phyloP scores from a whole-genome alignment of 53 echinoderm and acorn worm species.

The Holothuria scabra region DNA sequence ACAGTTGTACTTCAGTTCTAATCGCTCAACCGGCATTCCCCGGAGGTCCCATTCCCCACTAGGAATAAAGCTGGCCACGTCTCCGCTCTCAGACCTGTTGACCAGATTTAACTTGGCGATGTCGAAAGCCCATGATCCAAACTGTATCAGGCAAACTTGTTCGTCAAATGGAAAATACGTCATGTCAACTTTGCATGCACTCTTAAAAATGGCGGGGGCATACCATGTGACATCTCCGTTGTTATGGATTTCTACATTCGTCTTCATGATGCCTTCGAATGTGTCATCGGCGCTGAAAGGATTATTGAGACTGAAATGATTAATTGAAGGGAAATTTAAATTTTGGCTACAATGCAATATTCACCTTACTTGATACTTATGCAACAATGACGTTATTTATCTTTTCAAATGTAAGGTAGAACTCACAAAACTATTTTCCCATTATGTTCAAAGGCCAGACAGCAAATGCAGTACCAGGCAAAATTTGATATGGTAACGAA shows the following conservation, averaged over 20 bases:
- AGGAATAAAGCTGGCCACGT: conserved; percentile 66
- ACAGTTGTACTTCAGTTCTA: conserved; percentile 63
- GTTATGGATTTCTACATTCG: conserved; percentile 74
- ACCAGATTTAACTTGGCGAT: conserved; percentile 72
- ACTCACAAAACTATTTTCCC: too few species aligned
- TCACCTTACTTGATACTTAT: background rate
- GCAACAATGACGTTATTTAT: background rate
- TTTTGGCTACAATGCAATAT: too few species aligned
- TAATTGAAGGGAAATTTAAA: background rate
- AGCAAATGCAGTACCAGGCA: too few species aligned
- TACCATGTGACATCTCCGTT: conserved; percentile 81
- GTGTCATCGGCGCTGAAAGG: conserved; percentile 82
- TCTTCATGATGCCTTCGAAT: conserved; percentile 90
- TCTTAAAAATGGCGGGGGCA: conserved; percentile 92
- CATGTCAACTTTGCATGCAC: conserved; percentile 91
- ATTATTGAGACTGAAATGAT: conserved; percentile 35
- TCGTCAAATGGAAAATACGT: conserved; percentile 89
- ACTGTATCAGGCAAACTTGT: conserved; percentile 76
- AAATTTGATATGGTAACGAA: too few species aligned
- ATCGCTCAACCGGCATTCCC: conserved; percentile 77
- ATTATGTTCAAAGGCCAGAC: too few species aligned
- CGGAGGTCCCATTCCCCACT: conserved; percentile 89
- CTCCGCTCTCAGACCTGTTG: conserved; percentile 71
- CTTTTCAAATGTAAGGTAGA: background rate
- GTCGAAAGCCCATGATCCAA: conserved; percentile 93